Evolutionary conservation across 1,140 invertebrate species (phyloP).

Genomic region (Lamellibrachia luymesi): DNA sequence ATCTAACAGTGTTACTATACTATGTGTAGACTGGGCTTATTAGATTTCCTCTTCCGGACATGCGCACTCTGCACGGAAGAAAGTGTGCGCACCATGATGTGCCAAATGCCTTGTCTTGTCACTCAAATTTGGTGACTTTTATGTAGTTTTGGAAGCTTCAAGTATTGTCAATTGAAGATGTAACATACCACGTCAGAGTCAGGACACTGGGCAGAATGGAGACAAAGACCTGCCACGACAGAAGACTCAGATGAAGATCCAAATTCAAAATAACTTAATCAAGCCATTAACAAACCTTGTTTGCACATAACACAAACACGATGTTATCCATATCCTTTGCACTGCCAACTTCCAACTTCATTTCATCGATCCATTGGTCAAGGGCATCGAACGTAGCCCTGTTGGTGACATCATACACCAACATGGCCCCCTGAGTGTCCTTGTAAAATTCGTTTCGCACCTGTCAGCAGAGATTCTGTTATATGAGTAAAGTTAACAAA

Average conservation of each 20-base stretch:
- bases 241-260: background rate
- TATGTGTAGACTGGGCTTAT: too few relatives aligned
- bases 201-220: too few relatives aligned
- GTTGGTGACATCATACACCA: constrained; percentile 53
- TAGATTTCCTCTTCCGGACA: too few relatives aligned
- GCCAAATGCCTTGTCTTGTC: too few relatives aligned
- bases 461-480: constrained; percentile 30
- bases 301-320: constrained; percentile 53
- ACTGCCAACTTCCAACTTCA: constrained; percentile 51
- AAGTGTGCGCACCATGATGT: too few relatives aligned
- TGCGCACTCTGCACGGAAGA: too few relatives aligned
- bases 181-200: too few relatives aligned
- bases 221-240: background rate
- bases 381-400: constrained; percentile 50
- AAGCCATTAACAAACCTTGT: constrained; percentile 45
- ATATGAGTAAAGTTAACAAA: too few relatives aligned
- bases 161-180: too few relatives aligned
- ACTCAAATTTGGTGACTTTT: too few relatives aligned
- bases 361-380: constrained; percentile 53
- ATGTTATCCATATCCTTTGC: constrained; percentile 50
- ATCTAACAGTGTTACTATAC: too few relatives aligned
- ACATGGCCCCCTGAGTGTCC: constrained; percentile 54
- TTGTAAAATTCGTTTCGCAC: constrained; percentile 58
- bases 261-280: constrained; percentile 3
- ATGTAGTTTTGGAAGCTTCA: too few relatives aligned